phyloP scores from a whole-genome alignment of 2,888 invertebrate genomes.

The Petrolisthes cinctipes region DNA sequence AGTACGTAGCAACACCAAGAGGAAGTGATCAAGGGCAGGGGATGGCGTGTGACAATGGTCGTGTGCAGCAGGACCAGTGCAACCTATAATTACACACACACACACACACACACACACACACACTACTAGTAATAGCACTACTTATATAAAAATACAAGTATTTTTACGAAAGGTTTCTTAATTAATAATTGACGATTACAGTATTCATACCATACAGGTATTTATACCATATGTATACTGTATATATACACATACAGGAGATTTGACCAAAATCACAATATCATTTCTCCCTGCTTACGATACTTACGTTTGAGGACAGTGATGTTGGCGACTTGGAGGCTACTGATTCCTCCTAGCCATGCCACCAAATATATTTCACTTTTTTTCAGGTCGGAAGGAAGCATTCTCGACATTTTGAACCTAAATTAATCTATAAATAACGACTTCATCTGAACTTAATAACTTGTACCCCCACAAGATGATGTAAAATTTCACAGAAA shows the following conservation, averaged over 20 bases:
- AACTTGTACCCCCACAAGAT: background rate
- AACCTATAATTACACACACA: conserved; percentile 4
- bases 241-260: background rate
- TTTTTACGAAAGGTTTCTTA: background rate
- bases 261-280: too few relatives aligned
- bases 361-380: too few relatives aligned
- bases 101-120: conserved; percentile 1
- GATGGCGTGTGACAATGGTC: too few relatives aligned
- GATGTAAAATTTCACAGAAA: background rate
- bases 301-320: too few relatives aligned
- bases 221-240: background rate
- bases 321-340: too few relatives aligned
- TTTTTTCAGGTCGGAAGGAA: too few relatives aligned
- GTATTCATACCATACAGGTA: background rate
- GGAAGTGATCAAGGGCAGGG: too few relatives aligned
- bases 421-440: background rate
- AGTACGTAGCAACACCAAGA: too few relatives aligned
- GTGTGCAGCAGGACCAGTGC: too few relatives aligned
- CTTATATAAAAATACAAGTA: conserved; percentile 1
- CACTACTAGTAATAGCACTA: background rate
- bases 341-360: too few relatives aligned
- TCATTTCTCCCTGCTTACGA: too few relatives aligned
- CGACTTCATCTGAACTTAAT: background rate
- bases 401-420: too few relatives aligned
- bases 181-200: background rate